These are phyloP conservation scores for Prosopocoilus inquinatus DNA, from an alignment of 2,888 invertebrate genomes.

Conservation along the genomic window DNA sequence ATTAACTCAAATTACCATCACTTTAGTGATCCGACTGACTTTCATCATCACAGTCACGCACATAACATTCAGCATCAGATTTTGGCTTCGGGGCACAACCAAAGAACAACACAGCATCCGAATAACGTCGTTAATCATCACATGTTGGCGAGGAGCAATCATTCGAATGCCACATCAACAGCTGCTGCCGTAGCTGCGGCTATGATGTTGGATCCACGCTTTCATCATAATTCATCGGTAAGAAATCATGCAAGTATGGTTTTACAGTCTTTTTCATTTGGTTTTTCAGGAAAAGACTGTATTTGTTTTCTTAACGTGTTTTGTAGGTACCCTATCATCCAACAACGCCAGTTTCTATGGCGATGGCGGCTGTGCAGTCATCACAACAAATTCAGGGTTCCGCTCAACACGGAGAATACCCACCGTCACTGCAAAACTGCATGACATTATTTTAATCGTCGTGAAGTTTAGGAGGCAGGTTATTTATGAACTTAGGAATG, in stretches of 20 bases:
- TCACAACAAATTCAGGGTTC: constrained; percentile 49
- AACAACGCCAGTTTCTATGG: constrained; percentile 50
- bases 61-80: constrained; percentile 50
- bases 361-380: constrained; percentile 48
- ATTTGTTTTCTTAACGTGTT: constrained; percentile 12
- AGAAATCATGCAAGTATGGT: constrained; percentile 23
- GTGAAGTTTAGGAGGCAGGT: too few relatives aligned
- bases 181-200: constrained; percentile 52
- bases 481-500: too few relatives aligned
- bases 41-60: constrained; percentile 46
- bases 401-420: constrained; percentile 46
- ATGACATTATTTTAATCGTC: constrained; percentile 48
- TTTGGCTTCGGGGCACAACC: constrained; percentile 41
- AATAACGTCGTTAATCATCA: constrained; percentile 47
- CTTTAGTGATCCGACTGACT: constrained; percentile 47
- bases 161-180: constrained; percentile 48
- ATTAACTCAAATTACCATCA: constrained; percentile 48
- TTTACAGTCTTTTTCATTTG: constrained; percentile 1
- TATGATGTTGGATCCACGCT: constrained; percentile 53
- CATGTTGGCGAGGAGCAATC: constrained; percentile 45
- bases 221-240: constrained; percentile 51
- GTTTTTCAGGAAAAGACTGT: background rate
- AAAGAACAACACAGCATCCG: constrained; percentile 42
- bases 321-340: constrained; percentile 50
- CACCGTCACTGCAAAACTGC: constrained; percentile 49